Conservation (phyloP, 2,113 vertebrate species). For the Stigmatopora argus region DNA sequence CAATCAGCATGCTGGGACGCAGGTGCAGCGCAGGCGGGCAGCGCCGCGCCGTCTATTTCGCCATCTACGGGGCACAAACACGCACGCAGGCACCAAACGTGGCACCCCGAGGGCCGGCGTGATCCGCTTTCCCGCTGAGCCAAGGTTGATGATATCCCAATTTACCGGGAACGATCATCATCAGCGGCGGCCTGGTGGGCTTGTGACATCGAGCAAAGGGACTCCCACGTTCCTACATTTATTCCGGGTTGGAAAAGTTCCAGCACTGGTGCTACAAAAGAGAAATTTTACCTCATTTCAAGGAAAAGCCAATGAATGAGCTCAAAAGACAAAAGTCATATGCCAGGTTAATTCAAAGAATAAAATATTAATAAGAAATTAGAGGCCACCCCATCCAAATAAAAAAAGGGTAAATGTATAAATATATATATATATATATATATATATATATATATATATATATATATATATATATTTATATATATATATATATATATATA, state of each 20-base stretch:
- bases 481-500: too few species aligned
- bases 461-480: too few species aligned
- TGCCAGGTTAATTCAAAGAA: too few species aligned
- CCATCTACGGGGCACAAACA: constrained; percentile 83
- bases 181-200: constrained; percentile 24
- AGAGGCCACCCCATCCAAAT: too few species aligned
- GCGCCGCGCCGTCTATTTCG: constrained; percentile 96
- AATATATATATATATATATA: too few species aligned
- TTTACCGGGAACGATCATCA: constrained; percentile 50
- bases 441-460: too few species aligned
- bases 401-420: too few species aligned
- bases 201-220: constrained; percentile 63
- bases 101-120: constrained; percentile 62
- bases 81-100: constrained; percentile 62
- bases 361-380: too few species aligned
- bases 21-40: constrained; percentile 99
- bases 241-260: background rate
- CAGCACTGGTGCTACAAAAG: background rate
- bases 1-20: constrained; percentile 98
- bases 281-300: background rate
- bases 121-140: constrained; percentile 59
- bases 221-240: constrained; percentile 48
- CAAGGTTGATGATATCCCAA: constrained; percentile 72
- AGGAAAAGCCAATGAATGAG: too few species aligned
- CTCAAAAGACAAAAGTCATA: too few species aligned